A percentile compares a stretch with the other conserved stretches of the same genome.
Evolutionary conservation across 2,888 invertebrate genomes (phyloP).

Genomic region (Sarcophaga carnaria): DNA sequence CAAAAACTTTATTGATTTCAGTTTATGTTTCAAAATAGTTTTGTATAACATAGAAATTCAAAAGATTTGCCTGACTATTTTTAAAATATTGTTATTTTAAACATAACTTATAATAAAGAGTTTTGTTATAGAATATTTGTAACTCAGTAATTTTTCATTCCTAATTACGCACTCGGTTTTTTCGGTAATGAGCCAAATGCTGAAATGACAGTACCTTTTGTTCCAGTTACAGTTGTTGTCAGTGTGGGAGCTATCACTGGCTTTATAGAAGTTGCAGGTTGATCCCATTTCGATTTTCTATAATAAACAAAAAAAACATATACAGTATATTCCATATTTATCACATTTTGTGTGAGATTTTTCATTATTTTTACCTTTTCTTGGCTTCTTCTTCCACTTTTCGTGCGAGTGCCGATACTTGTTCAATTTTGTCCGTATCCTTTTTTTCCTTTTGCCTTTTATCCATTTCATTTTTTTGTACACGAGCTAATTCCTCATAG

Average conservation of each 20-base stretch:
- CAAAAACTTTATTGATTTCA: no score
- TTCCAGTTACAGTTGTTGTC: slow-evolving; percentile 92
- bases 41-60: no score
- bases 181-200: slow-evolving; percentile 96
- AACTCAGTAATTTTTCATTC: no score
- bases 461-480: slow-evolving; percentile 96
- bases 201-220: slow-evolving; percentile 95
- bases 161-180: slow-evolving; percentile 82
- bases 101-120: no score
- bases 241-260: slow-evolving; percentile 85
- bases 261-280: slow-evolving; percentile 84
- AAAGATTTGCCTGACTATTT: no score
- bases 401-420: slow-evolving; percentile 87
- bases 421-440: slow-evolving; percentile 92
- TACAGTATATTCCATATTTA: not conserved
- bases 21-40: no score
- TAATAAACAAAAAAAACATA: slow-evolving; percentile 19
- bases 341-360: no score
- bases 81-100: no score
- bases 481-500: slow-evolving; percentile 94
- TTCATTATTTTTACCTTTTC: slow-evolving; percentile 83
- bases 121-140: not conserved
- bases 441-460: slow-evolving; percentile 94
- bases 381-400: slow-evolving; percentile 88
- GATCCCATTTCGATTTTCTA: slow-evolving; percentile 96